A percentile compares a stretch with the other conserved stretches of the same genome.
These are phyloP conservation scores for Rhinoptilus africanus DNA, from an alignment of 2,113 vertebrate species.

Conservation along the genomic window DNA sequence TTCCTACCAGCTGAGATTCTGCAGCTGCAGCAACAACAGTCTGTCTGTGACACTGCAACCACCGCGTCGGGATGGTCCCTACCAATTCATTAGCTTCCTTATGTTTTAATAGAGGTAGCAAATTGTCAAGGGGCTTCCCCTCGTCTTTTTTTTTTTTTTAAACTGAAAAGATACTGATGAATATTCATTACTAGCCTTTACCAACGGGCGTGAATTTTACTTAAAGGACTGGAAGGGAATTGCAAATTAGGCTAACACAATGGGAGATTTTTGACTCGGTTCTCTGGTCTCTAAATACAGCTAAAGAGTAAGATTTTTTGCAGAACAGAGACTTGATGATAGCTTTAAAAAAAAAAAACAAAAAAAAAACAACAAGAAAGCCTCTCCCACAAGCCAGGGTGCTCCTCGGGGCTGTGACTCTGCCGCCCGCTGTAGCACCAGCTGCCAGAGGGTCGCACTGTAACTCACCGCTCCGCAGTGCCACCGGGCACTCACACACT, in stretches of 20 bases:
- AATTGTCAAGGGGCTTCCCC: not conserved
- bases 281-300: not conserved
- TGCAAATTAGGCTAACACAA: not conserved
- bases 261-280: not conserved
- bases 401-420: not conserved
- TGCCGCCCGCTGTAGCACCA: not conserved
- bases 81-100: not conserved
- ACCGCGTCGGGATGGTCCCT: not conserved
- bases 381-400: not conserved
- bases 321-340: not conserved
- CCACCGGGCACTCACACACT: not conserved
- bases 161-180: constrained; percentile 25
- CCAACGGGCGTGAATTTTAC: not conserved
- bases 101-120: constrained; percentile 16
- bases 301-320: not conserved
- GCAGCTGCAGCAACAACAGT: constrained; percentile 61
- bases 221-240: not conserved
- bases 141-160: not conserved
- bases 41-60: constrained; percentile 10
- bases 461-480: not conserved
- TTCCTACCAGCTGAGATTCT: constrained; percentile 54
- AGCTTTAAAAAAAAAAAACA: not conserved
- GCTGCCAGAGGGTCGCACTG: not conserved
- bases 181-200: constrained; percentile 24
- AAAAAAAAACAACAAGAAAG: too few relatives aligned